Conservation (phyloP, 2,888 invertebrate species). For the Yponomeuta cagnagella region DNA sequence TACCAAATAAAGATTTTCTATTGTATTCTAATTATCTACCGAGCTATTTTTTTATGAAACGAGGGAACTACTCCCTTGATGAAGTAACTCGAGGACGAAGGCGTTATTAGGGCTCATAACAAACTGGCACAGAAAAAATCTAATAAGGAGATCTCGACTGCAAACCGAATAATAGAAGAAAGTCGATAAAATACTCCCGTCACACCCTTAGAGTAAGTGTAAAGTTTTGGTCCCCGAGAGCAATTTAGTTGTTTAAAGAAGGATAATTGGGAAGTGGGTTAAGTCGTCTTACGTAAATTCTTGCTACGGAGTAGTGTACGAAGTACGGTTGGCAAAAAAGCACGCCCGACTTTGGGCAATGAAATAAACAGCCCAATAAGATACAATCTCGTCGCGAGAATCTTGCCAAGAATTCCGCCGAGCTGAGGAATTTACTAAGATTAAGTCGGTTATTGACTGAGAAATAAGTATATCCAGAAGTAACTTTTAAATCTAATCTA, state of each 20-base stretch:
- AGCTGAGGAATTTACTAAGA: background rate
- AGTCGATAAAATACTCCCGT: background rate
- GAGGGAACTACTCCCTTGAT: too few species aligned
- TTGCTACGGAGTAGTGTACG: background rate
- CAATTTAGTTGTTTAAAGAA: conserved; percentile 6
- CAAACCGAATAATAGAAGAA: too few species aligned
- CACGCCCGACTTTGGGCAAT: background rate
- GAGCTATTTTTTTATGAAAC: too few species aligned
- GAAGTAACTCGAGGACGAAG: too few species aligned
- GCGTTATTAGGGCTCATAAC: too few species aligned
- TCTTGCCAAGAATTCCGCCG: background rate
- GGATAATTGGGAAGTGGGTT: conserved; percentile 4
- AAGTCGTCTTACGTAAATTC: background rate
- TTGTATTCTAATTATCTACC: too few species aligned
- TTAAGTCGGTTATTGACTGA: background rate
- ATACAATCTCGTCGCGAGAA: background rate
- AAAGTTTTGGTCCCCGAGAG: background rate
- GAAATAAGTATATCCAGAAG: too few species aligned
- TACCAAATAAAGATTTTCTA: too few species aligned
- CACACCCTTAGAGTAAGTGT: background rate
- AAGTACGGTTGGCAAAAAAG: background rate
- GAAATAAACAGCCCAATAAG: background rate
- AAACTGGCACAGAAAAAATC: too few species aligned
- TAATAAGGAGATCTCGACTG: too few species aligned
- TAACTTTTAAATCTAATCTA: too few species aligned